Evolutionary conservation across 2,888 invertebrate genomes (phyloP).

Genomic region (Muschampia plurimacula): DNA sequence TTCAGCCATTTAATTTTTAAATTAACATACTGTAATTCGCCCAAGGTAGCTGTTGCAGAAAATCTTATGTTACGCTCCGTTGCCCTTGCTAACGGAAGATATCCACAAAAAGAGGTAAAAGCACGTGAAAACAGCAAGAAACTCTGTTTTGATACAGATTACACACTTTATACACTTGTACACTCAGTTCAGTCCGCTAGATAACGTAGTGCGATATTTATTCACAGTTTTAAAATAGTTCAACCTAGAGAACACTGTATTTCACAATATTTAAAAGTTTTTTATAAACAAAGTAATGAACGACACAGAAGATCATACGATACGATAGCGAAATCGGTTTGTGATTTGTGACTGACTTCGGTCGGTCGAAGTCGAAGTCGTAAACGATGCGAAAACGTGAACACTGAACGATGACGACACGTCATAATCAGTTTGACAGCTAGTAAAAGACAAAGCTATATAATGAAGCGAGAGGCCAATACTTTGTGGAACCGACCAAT

Average conservation of each 20-base stretch:
- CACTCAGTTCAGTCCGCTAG: slow-evolving; percentile 41
- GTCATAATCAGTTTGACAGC: slow-evolving; percentile 67
- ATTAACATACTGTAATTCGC: not conserved
- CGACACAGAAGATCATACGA: slow-evolving; percentile 66
- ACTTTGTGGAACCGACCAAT: slow-evolving; percentile 13
- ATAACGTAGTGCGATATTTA: slow-evolving; percentile 29
- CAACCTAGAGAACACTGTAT: slow-evolving; percentile 48
- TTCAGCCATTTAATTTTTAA: slow-evolving; percentile 13
- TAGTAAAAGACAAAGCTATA: slow-evolving; percentile 58
- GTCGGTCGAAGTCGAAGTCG: slow-evolving; percentile 52
- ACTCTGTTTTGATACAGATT: slow-evolving; percentile 53
- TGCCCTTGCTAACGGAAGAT: slow-evolving; percentile 67
- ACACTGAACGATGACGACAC: slow-evolving; percentile 58
- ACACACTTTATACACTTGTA: slow-evolving; percentile 28
- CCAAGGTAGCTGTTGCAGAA: slow-evolving; percentile 63
- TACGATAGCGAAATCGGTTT: slow-evolving; percentile 57
- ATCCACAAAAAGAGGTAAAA: slow-evolving; percentile 67
- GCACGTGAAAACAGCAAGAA: slow-evolving; percentile 60
- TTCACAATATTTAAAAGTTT: slow-evolving; percentile 54
- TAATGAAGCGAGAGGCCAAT: slow-evolving; percentile 49
- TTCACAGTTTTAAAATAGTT: slow-evolving; percentile 46
- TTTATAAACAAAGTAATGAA: slow-evolving; percentile 48
- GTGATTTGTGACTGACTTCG: slow-evolving; percentile 83
- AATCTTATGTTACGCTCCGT: slow-evolving; percentile 62
- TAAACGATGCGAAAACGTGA: slow-evolving; percentile 51